Conservation (phyloP, 2,888 invertebrate genomes). For the Petrolisthes cinctipes region DNA sequence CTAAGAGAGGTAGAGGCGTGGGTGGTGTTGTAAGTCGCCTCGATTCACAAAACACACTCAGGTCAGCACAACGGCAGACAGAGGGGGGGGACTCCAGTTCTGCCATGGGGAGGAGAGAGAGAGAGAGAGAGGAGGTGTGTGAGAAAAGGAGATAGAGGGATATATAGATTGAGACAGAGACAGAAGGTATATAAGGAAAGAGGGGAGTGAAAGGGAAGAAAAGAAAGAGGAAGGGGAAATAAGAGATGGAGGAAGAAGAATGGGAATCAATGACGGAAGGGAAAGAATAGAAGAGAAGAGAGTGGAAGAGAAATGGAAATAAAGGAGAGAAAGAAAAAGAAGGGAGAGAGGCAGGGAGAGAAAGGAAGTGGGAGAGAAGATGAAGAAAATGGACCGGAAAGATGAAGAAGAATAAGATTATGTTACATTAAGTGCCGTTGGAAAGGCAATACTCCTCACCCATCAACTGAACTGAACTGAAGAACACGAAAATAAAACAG, state of each 20-base stretch:
- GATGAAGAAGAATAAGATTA: neutral
- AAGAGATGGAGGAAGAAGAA: neutral
- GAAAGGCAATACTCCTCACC: too few species aligned
- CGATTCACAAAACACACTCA: slow-evolving; percentile 45
- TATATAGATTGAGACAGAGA: neutral
- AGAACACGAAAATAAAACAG: too few species aligned
- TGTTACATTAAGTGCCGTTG: too few species aligned
- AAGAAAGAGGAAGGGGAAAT: neutral
- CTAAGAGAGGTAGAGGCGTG: neutral
- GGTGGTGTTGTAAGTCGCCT: slow-evolving; percentile 9
- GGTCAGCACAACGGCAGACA: slow-evolving; percentile 39
- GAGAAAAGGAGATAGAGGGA: neutral
- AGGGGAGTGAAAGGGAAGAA: neutral
- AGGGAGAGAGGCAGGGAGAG: too few species aligned
- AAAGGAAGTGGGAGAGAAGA: too few species aligned
- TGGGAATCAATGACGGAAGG: neutral
- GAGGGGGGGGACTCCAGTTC: slow-evolving; percentile 31
- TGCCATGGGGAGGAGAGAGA: neutral
- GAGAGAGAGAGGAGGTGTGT: neutral
- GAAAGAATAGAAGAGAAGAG: neutral
- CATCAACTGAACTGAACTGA: too few species aligned
- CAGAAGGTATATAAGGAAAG: neutral
- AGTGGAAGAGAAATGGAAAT: neutral
- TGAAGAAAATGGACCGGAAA: neutral
- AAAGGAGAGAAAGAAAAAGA: too few species aligned